phyloP scores from a whole-genome alignment of 2,888 invertebrate species.

The Leptopterna dolabrata region DNA sequence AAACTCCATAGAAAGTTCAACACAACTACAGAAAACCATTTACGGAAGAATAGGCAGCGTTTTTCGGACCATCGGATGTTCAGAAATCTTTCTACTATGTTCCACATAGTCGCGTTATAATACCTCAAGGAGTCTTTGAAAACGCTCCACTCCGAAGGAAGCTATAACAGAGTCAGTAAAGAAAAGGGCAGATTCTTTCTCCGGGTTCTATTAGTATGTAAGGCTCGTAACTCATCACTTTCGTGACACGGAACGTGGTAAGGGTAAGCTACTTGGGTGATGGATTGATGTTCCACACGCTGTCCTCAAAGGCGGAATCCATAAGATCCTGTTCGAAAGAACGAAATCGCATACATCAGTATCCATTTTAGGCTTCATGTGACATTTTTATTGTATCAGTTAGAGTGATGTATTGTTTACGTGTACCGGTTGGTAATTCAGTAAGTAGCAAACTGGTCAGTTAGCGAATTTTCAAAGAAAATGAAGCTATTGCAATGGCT shows the following conservation, averaged over 20 bases:
- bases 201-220: conserved; percentile 17
- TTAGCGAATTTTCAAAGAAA: too few species aligned
- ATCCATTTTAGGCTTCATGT: not conserved
- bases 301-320: not conserved
- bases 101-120: too few species aligned
- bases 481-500: not conserved
- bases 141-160: not conserved
- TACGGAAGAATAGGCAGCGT: too few species aligned
- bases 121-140: too few species aligned
- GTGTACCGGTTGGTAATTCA: not conserved
- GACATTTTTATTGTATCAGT: not conserved
- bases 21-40: too few species aligned
- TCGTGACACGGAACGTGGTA: conserved; percentile 9
- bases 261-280: conserved; percentile 20
- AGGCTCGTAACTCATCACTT: conserved; percentile 23
- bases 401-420: not conserved
- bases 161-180: not conserved
- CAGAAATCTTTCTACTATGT: too few species aligned
- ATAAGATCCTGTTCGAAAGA: not conserved
- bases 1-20: too few species aligned
- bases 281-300: conserved; percentile 5
- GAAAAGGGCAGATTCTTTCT: not conserved
- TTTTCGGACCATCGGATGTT: too few species aligned
- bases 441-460: not conserved
- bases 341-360: not conserved